A percentile compares a stretch with the other conserved stretches of the same genome.
phyloP scores from a whole-genome alignment of 2,113 vertebrate species.

The Ivindomyrus marchei region DNA sequence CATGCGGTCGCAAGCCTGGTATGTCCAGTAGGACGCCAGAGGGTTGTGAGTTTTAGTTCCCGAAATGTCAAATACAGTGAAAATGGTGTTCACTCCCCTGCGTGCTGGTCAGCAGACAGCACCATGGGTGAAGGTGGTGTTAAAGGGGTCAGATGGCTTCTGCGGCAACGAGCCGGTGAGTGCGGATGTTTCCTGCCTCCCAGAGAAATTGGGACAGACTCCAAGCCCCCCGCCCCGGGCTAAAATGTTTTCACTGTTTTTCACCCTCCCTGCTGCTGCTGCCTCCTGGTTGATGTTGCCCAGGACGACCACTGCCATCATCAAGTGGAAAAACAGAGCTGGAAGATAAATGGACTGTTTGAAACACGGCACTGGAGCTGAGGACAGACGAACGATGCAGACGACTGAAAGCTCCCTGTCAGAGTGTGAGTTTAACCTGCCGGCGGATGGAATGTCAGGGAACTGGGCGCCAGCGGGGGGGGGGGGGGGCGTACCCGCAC shows the following conservation, averaged over 20 bases:
- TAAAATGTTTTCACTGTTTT: not conserved
- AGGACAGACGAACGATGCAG: not conserved
- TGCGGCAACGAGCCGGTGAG: not conserved
- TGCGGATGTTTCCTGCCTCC: not conserved
- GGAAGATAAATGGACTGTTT: conserved; percentile 14
- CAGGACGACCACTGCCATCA: conserved; percentile 2
- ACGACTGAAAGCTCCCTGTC: conserved; percentile 9
- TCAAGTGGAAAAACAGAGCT: not conserved
- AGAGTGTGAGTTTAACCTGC: conserved; percentile 16
- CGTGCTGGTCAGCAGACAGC: not conserved
- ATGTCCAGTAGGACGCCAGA: not conserved
- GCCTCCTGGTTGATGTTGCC: not conserved
- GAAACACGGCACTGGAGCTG: not conserved
- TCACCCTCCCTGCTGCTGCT: not conserved
- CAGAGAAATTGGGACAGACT: not conserved
- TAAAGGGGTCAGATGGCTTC: not conserved
- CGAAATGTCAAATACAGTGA: no score
- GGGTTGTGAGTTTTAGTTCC: not conserved
- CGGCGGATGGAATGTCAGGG: not conserved
- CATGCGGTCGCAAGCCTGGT: not conserved
- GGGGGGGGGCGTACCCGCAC: not conserved
- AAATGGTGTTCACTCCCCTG: not conserved
- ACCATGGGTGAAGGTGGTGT: not conserved
- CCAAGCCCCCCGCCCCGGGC: not conserved
- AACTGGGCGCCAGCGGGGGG: not conserved